Percentiles rank a stretch among this genome's conserved stretches.
Evolutionary conservation across 2,797 vertebrate genomes (phyloP).

Genomic region (Epinephelus malabaricus): DNA sequence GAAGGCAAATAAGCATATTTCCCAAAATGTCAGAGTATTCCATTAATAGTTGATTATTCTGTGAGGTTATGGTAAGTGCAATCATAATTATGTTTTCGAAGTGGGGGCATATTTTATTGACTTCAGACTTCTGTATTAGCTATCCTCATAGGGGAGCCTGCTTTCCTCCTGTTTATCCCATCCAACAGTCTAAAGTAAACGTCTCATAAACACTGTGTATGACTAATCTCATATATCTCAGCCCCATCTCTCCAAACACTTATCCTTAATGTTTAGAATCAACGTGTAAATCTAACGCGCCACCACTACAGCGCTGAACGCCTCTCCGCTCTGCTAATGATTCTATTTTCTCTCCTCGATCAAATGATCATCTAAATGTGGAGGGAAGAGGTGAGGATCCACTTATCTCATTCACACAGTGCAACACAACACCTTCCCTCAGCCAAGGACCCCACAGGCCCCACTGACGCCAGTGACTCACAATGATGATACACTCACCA

Average conservation of each 20-base stretch:
- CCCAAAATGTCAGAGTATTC: not conserved
- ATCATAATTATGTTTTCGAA: conserved; percentile 9
- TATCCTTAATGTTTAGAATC: conserved; percentile 9
- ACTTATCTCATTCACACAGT: conserved; percentile 66
- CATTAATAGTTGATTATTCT: not conserved
- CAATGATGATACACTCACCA: conserved; percentile 55
- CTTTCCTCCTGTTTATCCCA: conserved; percentile 18
- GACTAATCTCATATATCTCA: conserved; percentile 20
- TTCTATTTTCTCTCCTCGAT: conserved; percentile 44
- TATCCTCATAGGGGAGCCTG: not conserved
- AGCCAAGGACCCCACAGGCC: conserved; percentile 53
- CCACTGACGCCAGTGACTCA: conserved; percentile 68
- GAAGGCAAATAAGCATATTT: not conserved
- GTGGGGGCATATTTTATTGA: conserved; percentile 6
- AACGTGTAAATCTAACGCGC: not conserved
- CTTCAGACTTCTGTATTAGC: conserved; percentile 7
- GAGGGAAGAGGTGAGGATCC: conserved; percentile 55
- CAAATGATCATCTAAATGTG: conserved; percentile 48
- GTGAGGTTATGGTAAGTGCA: not conserved
- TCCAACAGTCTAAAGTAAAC: conserved; percentile 28
- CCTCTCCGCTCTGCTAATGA: conserved; percentile 1
- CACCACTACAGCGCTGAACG: not conserved
- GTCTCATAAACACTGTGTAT: conserved; percentile 39
- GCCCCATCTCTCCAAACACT: conserved; percentile 2
- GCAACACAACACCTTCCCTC: conserved; percentile 71